Conservation (phyloP, 2,888 invertebrate genomes). For the Tenthredo mesomela region DNA sequence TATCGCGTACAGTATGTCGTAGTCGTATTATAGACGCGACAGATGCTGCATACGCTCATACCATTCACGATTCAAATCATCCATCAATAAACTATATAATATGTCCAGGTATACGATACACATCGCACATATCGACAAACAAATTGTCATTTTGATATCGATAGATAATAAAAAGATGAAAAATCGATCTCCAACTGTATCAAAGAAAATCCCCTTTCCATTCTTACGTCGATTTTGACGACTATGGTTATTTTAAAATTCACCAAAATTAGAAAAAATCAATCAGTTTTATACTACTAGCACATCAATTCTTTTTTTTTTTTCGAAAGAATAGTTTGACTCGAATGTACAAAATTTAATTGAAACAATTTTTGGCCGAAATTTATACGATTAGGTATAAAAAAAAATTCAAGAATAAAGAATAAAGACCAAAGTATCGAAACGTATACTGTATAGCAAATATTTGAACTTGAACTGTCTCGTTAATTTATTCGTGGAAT, state of each 20-base stretch:
- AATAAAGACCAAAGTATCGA: not conserved
- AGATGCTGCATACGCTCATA: constrained; percentile 15
- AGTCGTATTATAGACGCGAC: constrained; percentile 18
- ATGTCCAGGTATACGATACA: not conserved
- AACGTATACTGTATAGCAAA: not conserved
- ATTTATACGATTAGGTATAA: too few species aligned
- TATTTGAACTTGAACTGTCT: not conserved
- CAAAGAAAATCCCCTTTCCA: not conserved
- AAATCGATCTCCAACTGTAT: not conserved
- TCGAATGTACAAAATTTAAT: too few species aligned
- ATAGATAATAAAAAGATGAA: not conserved
- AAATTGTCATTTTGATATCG: not conserved
- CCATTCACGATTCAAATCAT: constrained; percentile 15
- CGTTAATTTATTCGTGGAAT: not conserved
- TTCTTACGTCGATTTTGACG: not conserved
- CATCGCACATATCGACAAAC: not conserved
- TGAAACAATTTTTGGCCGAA: too few species aligned
- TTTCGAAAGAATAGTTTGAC: too few species aligned
- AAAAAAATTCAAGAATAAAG: not conserved
- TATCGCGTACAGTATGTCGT: not conserved
- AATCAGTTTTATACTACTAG: too few species aligned
- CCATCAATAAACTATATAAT: not conserved
- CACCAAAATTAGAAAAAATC: too few species aligned
- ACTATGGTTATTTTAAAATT: not conserved
- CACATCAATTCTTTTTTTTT: too few species aligned